Base-by-base conservation (phyloP, 2,888 invertebrate species). In the Isotomurus palustris region DNA sequence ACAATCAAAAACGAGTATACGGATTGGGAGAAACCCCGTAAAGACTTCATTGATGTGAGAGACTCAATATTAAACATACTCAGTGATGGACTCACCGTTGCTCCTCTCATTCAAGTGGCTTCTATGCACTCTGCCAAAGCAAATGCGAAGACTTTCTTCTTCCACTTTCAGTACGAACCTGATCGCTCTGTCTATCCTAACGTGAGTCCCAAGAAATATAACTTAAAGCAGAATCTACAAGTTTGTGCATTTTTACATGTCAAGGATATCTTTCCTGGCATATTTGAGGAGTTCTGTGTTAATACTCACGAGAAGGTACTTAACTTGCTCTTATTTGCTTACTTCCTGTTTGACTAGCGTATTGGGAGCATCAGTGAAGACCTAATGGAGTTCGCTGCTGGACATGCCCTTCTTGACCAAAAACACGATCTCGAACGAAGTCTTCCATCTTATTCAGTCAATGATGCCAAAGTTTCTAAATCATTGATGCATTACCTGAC, bases 51-150 rank as follows among this genome's bases (percentile, higher is more conserved):
- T 71, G 91, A 89, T 73, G 90, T 89, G 5, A 81, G 91, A 63
- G 91, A 92, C 74, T 87, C 91, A 10, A 88, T 92, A 10, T 85
- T 96, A 60, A 88, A 92, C 38, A 91, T 96, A 10, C 77, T 97
- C 41, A 92, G 93, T 63, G 94, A 95, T 75, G 94, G 69, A 25
- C 64, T 69, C 17, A 64, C 66, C 21, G 62, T 58, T 24, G 61
- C 94, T 0, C 95, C 90, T 0, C 79, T 87, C 64, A 79, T 87
- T 71, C 76, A 84, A 53, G 81, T 86, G 1, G 87, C 84, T 17
- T 64, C 65, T 40, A 67, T 68, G 44, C 70, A 70, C 73, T 85
- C 87, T 0, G 85, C 88, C 14, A 72, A 83, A 17, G 64, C 58
- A 25, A 75, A 83, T 36, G 87, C 87, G 0, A 80, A 78, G 66